A percentile compares a stretch with the other conserved stretches of the same genome.
These are phyloP conservation scores for Lasioglossum morio DNA, from an alignment of 2,888 invertebrate species.

Conservation along the genomic window DNA sequence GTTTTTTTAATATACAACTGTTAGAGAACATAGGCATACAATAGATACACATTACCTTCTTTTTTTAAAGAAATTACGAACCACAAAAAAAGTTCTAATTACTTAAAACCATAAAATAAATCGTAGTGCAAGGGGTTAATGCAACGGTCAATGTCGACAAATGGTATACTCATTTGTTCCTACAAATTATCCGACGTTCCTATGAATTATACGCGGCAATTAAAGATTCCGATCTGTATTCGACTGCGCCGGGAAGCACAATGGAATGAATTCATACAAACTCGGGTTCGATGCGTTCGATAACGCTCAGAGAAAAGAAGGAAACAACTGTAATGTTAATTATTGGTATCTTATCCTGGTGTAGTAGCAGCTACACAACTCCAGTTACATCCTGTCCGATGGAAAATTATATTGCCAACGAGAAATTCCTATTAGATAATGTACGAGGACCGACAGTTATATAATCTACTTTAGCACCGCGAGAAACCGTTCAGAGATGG, in stretches of 20 bases:
- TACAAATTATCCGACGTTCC: not conserved
- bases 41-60: too few relatives aligned
- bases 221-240: not conserved
- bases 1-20: too few relatives aligned
- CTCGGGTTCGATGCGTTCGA: not conserved
- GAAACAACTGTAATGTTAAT: not conserved
- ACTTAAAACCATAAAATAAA: too few relatives aligned
- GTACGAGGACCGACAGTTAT: slow-evolving; percentile 27
- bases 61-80: too few relatives aligned
- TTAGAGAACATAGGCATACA: too few relatives aligned
- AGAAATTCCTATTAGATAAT: slow-evolving; percentile 19
- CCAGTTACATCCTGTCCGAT: not conserved
- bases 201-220: not conserved
- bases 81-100: too few relatives aligned
- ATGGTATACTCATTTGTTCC: not conserved
- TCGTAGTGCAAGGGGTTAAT: too few relatives aligned
- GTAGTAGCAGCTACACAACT: not conserved
- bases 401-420: not conserved
- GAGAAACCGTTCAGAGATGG: slow-evolving; percentile 9
- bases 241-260: not conserved
- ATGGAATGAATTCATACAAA: not conserved
- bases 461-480: slow-evolving; percentile 31
- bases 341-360: not conserved
- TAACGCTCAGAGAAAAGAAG: not conserved
- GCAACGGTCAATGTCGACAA: too few relatives aligned